Base-by-base conservation (phyloP, 2,888 invertebrate genomes). In the Ischnura elegans region DNA sequence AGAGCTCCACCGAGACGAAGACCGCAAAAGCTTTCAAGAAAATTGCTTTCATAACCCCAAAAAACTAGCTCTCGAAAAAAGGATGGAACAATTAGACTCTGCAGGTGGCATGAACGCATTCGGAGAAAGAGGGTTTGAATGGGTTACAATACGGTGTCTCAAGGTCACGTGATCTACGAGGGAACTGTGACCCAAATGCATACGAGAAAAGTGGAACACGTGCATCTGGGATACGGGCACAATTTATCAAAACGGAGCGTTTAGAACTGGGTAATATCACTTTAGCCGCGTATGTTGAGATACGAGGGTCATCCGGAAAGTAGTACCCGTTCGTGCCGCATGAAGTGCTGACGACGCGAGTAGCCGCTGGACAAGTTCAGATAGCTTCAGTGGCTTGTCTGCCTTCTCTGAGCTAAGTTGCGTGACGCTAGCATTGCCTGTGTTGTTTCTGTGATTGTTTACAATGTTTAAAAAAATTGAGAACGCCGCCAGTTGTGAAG, bases 21-120 rank as follows among this genome's bases (percentile, higher is more conserved):
- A 76, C 76, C 76, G 76, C 76, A 25, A 76, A 36, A 76, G 36
- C 76, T 76, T 76, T 76, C 76, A 76, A 36, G 76, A 36, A 76
- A 76, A 76, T 76, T 76, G 36, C 76, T 76, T 61, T 76, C 36
- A 29, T 36, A 36, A 76, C 29, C 76, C 76, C 19, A 29, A 13
- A 13, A 51, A 76, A 76, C 29, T 10, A 36, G 36, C 29, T 76
- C 36, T 76, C 76, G 36, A 4, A 76, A 76, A 76, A 76, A 36
- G 13, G 29, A 8, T 61, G 36, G 76, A 76, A 76, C 76, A 76
- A 13, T 76, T 76, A 76, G 76, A 29, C 76, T 0, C 76, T 29
- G 36, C 76, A 36, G 76, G 76, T 76, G 29, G 76, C 25, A 36
- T 36, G 36, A 76, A 36, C 16, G 13, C 36, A 36, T 36, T 29